Base-by-base conservation (phyloP, 2,113 vertebrate genomes). In the Prionailurus bengalensis region DNA sequence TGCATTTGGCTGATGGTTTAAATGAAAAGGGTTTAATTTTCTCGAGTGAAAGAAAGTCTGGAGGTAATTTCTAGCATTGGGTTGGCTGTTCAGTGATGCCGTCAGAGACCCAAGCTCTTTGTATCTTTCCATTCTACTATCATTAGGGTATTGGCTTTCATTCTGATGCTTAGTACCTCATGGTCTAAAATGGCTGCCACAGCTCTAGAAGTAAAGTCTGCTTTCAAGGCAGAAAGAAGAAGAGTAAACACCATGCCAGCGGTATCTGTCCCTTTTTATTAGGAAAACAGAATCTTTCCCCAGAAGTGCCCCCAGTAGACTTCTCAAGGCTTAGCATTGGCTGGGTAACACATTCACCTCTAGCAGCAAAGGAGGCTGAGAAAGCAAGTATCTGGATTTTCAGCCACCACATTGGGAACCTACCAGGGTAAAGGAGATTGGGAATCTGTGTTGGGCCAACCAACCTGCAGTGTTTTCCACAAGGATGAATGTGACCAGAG, bases 11-110 rank as follows among this genome's bases (percentile, higher is more conserved):
- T 76, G 11, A 70, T 71, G 36, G 29, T 83, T 97, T 97, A 87
- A 94, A 83, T 39, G 89, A 83, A 95, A 63, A 95, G 3, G 2
- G 31, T 90, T 95, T 97, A 58, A 51, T 95, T 89, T 98, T 95
- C 25, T 81, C 21, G 71, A 55, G 63, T 94, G 61, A 93, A 80
- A 90, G 71, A 86, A 80, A 84, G 51, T 89, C 33, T 88, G 23
- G 27, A 95, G 70, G 3, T 94, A 66, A 65, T 91, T 65, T 95
- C 48, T 92, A 74, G 27, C 39, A 13, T 21, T 53, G 71, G 17
- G 6, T 85, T 39, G 80, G 42, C 66, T 51, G 16, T 33, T 66
- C 7, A 86, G 27, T 36, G 36, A 3, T 74, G 48, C 1, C 51
- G 33, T 91, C 39, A 95, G 91, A 82, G 55, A 85, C 51, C 25